phyloP scores from a whole-genome alignment of 2,113 vertebrate species.

The Mobula hypostoma region DNA sequence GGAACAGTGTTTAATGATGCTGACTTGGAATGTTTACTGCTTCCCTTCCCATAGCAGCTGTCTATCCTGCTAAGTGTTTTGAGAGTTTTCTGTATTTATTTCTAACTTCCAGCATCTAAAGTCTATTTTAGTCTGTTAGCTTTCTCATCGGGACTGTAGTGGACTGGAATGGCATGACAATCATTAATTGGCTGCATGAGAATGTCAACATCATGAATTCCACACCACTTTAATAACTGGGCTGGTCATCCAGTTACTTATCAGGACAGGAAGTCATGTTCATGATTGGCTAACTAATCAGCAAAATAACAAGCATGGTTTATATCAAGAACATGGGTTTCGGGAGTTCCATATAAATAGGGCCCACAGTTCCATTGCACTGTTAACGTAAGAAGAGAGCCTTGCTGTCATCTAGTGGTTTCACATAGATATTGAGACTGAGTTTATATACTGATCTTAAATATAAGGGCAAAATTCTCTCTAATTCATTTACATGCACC shows the following conservation, averaged over 20 bases:
- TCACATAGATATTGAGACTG: background rate
- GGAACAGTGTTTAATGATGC: too few relatives aligned
- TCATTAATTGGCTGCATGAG: background rate
- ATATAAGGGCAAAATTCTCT: background rate
- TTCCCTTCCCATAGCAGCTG: too few relatives aligned
- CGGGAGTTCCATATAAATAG: background rate
- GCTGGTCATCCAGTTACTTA: background rate
- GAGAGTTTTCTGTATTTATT: too few relatives aligned
- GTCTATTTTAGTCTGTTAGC: background rate
- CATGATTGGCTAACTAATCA: background rate
- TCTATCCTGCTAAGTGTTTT: too few relatives aligned
- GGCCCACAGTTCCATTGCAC: too few relatives aligned
- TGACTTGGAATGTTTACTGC: too few relatives aligned
- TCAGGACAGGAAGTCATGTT: background rate
- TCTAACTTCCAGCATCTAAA: too few relatives aligned
- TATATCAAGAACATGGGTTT: too few relatives aligned
- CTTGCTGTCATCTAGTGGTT: slow-evolving; percentile 19
- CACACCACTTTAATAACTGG: background rate
- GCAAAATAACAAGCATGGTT: background rate
- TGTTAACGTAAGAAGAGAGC: background rate
- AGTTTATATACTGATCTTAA: background rate
- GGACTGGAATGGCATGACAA: background rate
- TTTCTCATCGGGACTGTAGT: background rate
- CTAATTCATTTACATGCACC: too few relatives aligned
- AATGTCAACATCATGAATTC: background rate